Percentiles rank a stretch among this genome's conserved stretches.
phyloP scores from a whole-genome alignment of 2,797 vertebrate genomes.

The Lutjanus argentimaculatus region DNA sequence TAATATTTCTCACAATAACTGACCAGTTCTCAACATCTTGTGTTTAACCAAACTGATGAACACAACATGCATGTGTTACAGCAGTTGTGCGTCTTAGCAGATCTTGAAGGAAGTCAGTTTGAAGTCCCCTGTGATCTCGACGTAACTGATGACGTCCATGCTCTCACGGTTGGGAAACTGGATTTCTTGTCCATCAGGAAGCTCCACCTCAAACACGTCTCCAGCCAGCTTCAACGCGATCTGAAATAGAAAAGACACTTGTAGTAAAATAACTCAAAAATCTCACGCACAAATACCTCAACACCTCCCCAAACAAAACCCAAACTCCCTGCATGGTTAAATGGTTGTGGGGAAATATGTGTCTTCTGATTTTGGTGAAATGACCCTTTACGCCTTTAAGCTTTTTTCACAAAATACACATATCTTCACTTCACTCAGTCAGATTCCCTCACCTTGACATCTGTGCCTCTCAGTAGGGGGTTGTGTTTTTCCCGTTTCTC shows the following conservation, averaged over 20 bases:
- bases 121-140: conserved; percentile 69
- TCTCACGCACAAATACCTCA: not conserved
- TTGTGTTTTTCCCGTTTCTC: conserved; percentile 84
- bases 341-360: too few species aligned
- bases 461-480: conserved; percentile 81
- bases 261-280: fast-evolving
- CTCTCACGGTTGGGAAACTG: conserved; percentile 84
- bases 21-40: not conserved
- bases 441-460: conserved; percentile 84
- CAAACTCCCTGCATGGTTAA: fast-evolving
- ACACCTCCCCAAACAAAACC: fast-evolving
- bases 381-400: not conserved
- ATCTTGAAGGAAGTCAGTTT: conserved; percentile 23
- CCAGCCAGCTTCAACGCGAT: conserved; percentile 52
- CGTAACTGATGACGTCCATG: conserved; percentile 78
- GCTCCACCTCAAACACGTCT: conserved; percentile 84
- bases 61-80: not conserved
- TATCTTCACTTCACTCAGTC: not conserved
- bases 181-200: conserved; percentile 80
- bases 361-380: not conserved
- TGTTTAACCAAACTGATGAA: not conserved
- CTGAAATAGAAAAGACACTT: not conserved
- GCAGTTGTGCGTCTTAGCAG: conserved; percentile 1
- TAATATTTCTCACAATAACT: conserved; percentile 2
- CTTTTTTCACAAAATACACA: not conserved